Base-by-base conservation (phyloP, 2,113 vertebrate genomes). In the Phocoena sinus region DNA sequence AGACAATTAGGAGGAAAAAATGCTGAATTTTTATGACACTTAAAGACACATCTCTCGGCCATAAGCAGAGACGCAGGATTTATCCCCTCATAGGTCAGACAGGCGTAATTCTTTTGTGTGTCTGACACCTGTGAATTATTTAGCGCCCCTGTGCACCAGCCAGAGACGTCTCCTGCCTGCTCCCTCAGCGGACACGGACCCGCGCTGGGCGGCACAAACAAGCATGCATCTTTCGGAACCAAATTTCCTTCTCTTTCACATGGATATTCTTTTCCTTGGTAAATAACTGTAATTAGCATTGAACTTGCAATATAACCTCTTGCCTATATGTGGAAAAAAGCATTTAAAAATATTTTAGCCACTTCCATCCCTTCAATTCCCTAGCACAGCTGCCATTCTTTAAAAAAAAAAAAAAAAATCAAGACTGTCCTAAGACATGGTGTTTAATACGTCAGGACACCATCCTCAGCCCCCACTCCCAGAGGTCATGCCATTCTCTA, bases 111-210 rank as follows among this genome's bases (percentile, higher is more conserved):
- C 98, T 98, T 98, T 94, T 74, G 94, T 98, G 97, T 70, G 84
- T 73, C 97, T 98, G 98, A 98, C 98, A 98, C 98, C 98, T 98
- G 98, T 98, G 98, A 98, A 98, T 98, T 98, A 98, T 98, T 98
- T 98, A 98, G 98, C 90, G 33, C 96, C 98, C 97, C 96, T 96
- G 76, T 28, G 92, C 96, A 94, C 98, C 53, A 97, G 97, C 96
- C 96, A 97, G 97, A 96, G 94, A 98, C 97, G 96, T 95, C 97
- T 90, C 97, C 96, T 95, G 80, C 97, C 91, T 26, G 92, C 97
- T 94, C 95, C 97, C 89, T 96, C 96, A 80, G 53, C 60, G 94
- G 97, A 97, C 96, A 96, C 95, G 92, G 94, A 97, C 97, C n/a
- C n/a, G 83, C 80, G 93, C 95, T 80, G 58, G 25, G 81, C 71